Evolutionary conservation across 2,113 vertebrate genomes (phyloP).

Genomic region (Periophthalmus modestus): DNA sequence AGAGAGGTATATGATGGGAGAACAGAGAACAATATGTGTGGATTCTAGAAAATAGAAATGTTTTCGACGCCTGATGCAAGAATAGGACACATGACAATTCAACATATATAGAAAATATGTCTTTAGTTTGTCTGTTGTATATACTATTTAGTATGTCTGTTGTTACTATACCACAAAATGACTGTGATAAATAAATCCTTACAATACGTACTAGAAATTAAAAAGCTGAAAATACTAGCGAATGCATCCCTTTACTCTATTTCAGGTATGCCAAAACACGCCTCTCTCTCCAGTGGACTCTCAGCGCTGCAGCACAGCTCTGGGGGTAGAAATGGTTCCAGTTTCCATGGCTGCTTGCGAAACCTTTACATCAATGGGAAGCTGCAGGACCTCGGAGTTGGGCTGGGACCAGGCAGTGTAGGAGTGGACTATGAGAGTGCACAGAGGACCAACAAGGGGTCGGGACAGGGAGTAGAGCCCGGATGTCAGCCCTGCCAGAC

Average conservation of each 20-base stretch:
- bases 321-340: constrained; percentile 87
- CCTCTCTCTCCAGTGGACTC: constrained; percentile 60
- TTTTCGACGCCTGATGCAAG: too few species aligned
- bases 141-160: not conserved
- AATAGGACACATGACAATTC: too few species aligned
- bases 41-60: too few species aligned
- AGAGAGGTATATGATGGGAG: not conserved
- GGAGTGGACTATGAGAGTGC: constrained; percentile 22
- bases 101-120: too few species aligned
- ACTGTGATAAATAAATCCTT: not conserved
- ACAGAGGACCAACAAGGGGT: constrained; percentile 66
- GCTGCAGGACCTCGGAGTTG: constrained; percentile 90
- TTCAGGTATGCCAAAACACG: constrained; percentile 88
- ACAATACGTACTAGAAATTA: not conserved
- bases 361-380: constrained; percentile 93
- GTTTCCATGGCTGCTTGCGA: constrained; percentile 94
- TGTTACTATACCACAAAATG: not conserved
- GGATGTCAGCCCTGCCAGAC: constrained; percentile 94
- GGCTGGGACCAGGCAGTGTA: constrained; percentile 81
- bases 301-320: constrained; percentile 87
- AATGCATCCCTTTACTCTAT: not conserved
- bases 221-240: not conserved
- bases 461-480: constrained; percentile 91
- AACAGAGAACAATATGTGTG: too few species aligned
- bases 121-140: not conserved